Base-by-base conservation (phyloP, 37 sponge, comb jelly and placozoan genomes). In the Halichondria panicea region DNA sequence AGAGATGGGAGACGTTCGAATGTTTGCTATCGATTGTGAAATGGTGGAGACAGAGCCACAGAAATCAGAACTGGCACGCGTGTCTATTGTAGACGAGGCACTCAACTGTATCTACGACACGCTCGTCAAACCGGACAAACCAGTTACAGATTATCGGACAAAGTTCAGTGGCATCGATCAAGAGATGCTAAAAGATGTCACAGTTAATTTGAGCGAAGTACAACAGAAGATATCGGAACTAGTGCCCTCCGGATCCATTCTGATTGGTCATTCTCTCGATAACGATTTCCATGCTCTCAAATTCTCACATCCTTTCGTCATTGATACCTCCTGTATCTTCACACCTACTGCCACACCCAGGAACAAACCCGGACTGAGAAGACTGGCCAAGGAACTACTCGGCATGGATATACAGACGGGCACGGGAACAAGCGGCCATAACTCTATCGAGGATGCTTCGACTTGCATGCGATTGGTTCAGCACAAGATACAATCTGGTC, bases 221-320 rank as follows among this genome's bases (percentile, higher is more conserved):
- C 90, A 96, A n/a, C 32, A 70, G 35, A 68, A 89, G 35, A 42
- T 98, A 33, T 27, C 21, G 21, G 15, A 28, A 7, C 40, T 95
- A 7, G 58, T 98, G 27, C 94, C 96, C 0, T 53, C 75, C 1
- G 56, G 85, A 24, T 87, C 82, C 55, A 88, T 98, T 33, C 53
- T 98, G 28, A 81, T 91, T 43, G 99, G 99, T 27, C 99, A 98
- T 57, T 98, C 99, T 11, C 80, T 98, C 8, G 96, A 98, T 87
- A 98, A 95, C 68, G 99, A 98, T 56, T 80, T 98, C 41, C 72
- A 46, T 68, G 91, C 91, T n/a, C 76, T 98, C 60, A 88, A 88
- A 62, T 44, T 90, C 32, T 12, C 19, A 1, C 82, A 87, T 44
- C 88, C 91, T 4, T 81, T 67, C 58, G 70, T 94, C 48, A 90